Base-by-base conservation (phyloP, 2,797 vertebrate species). In the Gadopsis bispinosus region DNA sequence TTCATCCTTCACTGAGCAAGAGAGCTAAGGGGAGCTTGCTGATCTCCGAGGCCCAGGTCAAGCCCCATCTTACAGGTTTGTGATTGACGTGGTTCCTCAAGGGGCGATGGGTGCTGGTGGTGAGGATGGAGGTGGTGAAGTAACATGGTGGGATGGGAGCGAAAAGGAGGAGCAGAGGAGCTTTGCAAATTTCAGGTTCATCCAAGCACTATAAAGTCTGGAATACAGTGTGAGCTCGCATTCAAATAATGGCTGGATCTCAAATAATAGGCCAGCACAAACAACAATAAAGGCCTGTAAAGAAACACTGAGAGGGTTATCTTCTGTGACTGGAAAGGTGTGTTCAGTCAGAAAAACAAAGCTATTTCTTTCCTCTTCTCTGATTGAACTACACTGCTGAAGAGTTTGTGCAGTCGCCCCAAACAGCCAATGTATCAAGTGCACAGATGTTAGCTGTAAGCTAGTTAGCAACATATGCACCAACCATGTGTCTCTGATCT, bases 1-100 rank as follows among this genome's bases (percentile, higher is more conserved):
- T 93, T 93, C 87, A 92, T 87, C 88, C 91, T 93, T 85, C 72
- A 75, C 75, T 84, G 88, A 90, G 77, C 92, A 88, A 51, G 22
- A 26, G 81, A 77, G 80, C 87, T 80, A 82, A 87, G 79, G 88
- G 83, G 84, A 92, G 79, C 81, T 33, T 43, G 56, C 82, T 83
- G 82, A 87, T 88, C 75, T 83, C 72, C 0, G 61, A 79, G 83
- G 59, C 80, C 71, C 70, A 61, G 19, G 65, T 86, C 84, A 87
- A 83, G 65, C 75, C 69, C 78, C 35, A 37, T 83, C 67, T 78
- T 86, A 87, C 43, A 51, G 85, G 74, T 65, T 73, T 51, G 79
- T 66, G 86, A 91, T 88, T 91, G 91, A 90, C 87, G 87, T 22
- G 56, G 78, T 80, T 90, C 89, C 87, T 88, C 7, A 13, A 64